Evolutionary conservation across 2,113 vertebrate genomes (phyloP).

Genomic region (Phyllostomus discolor): DNA sequence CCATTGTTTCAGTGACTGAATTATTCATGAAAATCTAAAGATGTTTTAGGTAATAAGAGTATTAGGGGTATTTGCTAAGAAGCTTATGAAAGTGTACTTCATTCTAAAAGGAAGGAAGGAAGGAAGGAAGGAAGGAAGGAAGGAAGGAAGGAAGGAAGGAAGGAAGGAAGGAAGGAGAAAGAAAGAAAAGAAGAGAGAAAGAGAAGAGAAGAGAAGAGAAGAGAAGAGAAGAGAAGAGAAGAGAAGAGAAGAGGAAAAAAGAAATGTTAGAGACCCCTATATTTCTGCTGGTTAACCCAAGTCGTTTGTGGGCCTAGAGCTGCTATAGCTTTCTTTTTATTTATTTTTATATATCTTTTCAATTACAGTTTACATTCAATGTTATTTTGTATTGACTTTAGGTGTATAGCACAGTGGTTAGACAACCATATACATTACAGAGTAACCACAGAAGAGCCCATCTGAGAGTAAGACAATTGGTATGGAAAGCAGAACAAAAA

Average conservation of each 20-base stretch:
- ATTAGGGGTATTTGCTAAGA: neutral
- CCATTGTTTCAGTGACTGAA: neutral
- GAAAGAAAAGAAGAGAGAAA: rapidly evolving
- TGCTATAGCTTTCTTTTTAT: neutral
- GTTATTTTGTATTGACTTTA: neutral
- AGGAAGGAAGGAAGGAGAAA: too few relatives aligned
- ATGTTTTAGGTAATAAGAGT: neutral
- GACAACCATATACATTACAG: neutral
- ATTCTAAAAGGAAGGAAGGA: too few relatives aligned
- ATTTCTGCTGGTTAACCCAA: neutral
- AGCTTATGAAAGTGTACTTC: neutral
- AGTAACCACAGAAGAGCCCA: neutral
- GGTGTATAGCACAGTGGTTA: neutral
- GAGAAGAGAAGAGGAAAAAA: neutral
- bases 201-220: too few relatives aligned
- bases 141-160: too few relatives aligned
- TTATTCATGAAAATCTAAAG: neutral
- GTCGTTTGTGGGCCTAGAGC: neutral
- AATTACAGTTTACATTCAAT: neutral
- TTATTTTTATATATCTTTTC: neutral
- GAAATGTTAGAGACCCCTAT: neutral
- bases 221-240: too few relatives aligned
- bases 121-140: too few relatives aligned
- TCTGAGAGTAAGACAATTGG: neutral
- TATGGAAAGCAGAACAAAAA: neutral